Evolutionary conservation across 2,888 invertebrate genomes (phyloP).

Genomic region (Ditula angustiorana): DNA sequence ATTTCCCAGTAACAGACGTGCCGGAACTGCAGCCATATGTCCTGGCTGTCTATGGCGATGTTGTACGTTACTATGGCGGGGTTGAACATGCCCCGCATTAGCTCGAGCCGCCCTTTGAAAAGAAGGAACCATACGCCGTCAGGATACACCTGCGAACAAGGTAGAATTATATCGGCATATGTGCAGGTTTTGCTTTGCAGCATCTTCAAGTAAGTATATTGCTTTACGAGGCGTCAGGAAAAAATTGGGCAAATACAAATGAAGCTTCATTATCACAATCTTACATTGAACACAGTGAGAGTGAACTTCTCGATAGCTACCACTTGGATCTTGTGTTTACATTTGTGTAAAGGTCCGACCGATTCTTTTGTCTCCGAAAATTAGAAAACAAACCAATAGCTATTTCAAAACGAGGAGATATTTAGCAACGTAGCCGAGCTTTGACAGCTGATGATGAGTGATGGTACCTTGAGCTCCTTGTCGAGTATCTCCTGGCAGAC

Average conservation of each 20-base stretch:
- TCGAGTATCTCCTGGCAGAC: constrained; percentile 89
- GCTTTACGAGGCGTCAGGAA: no score
- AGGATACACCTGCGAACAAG: constrained; percentile 86
- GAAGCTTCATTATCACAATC: no score
- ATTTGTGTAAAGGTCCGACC: no score
- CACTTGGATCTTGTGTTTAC: no score
- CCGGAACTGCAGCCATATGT: constrained; percentile 95
- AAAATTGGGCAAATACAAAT: no score
- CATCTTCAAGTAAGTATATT: no score
- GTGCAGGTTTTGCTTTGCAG: not conserved
- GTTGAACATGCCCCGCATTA: constrained; percentile 91
- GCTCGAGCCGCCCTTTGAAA: constrained; percentile 94
- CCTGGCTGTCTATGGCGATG: constrained; percentile 92
- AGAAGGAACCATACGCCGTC: constrained; percentile 96
- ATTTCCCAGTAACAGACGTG: constrained; percentile 98
- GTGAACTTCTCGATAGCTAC: no score
- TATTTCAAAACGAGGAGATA: no score
- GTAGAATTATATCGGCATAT: not conserved
- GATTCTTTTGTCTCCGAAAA: no score
- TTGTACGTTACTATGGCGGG: constrained; percentile 91
- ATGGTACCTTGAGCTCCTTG: constrained; percentile 88
- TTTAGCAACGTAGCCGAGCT: no score
- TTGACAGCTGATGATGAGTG: not conserved
- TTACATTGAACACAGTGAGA: no score
- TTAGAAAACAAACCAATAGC: no score